Evolutionary conservation across 2,888 invertebrate genomes (phyloP).

Genomic region (Choreutis nemorana): DNA sequence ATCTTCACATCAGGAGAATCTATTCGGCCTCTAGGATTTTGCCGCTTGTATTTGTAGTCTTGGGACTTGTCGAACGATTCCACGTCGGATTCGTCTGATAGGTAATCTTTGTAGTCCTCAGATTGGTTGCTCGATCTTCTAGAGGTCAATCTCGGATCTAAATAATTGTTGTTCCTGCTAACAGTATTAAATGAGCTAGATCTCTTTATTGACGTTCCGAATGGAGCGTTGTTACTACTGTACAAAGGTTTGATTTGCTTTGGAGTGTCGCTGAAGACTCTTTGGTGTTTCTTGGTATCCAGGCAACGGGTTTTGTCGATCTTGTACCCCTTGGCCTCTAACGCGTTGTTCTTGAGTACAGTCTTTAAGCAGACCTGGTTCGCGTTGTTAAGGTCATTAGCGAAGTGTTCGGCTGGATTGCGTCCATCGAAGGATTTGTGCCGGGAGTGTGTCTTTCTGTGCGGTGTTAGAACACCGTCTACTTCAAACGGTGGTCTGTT

Average conservation of each 20-base stretch:
- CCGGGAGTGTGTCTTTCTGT: slow-evolving; percentile 58
- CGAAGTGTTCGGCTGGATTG: slow-evolving; percentile 37
- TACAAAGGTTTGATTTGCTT: slow-evolving; percentile 19
- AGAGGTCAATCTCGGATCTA: slow-evolving; percentile 31
- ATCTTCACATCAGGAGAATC: slow-evolving; percentile 61
- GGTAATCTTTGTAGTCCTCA: slow-evolving; percentile 33
- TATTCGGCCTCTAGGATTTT: slow-evolving; percentile 73
- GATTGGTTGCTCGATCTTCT: slow-evolving; percentile 43
- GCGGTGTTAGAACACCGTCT: slow-evolving; percentile 40
- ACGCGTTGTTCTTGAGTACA: slow-evolving; percentile 50
- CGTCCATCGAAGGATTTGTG: slow-evolving; percentile 62
- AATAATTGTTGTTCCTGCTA: slow-evolving; percentile 47
- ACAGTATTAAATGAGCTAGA: slow-evolving; percentile 73
- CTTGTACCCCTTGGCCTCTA: slow-evolving; percentile 34
- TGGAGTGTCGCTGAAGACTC: slow-evolving; percentile 32
- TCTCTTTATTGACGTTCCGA: slow-evolving; percentile 64
- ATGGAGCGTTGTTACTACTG: slow-evolving; percentile 22
- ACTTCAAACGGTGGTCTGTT: slow-evolving; percentile 46
- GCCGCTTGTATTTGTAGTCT: slow-evolving; percentile 71
- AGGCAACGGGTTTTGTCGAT: slow-evolving; percentile 55
- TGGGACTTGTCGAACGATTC: slow-evolving; percentile 42
- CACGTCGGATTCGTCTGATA: slow-evolving; percentile 54
- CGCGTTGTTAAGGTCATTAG: slow-evolving; percentile 43
- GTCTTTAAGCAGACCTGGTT: slow-evolving; percentile 46
- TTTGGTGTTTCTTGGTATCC: slow-evolving; percentile 40